Conservation (phyloP, 2,888 invertebrate genomes). For the Napeogenes sylphis region DNA sequence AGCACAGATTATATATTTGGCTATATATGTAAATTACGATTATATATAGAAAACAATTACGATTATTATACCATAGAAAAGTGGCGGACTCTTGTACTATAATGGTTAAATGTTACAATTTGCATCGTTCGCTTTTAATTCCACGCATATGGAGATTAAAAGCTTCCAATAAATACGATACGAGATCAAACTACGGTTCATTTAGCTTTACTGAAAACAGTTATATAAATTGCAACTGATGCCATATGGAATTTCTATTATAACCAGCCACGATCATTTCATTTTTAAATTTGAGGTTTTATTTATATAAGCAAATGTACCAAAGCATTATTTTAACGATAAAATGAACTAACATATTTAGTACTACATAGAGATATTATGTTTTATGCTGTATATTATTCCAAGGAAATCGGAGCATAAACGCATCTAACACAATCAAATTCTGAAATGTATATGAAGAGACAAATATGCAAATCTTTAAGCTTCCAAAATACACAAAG, state of each 20-base stretch:
- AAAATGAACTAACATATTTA: too few relatives aligned
- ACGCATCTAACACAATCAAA: too few relatives aligned
- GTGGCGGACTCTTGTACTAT: not conserved
- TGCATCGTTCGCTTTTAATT: conserved; percentile 33
- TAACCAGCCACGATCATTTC: conserved; percentile 15
- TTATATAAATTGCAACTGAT: conserved; percentile 22
- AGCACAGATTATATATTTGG: too few relatives aligned
- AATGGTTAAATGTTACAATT: conserved; percentile 30
- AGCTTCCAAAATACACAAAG: too few relatives aligned
- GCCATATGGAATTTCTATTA: conserved; percentile 26
- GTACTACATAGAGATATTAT: too few relatives aligned
- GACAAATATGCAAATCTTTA: too few relatives aligned
- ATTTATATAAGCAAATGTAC: not conserved
- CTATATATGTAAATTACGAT: too few relatives aligned
- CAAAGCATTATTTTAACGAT: too few relatives aligned
- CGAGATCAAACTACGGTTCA: conserved; percentile 31
- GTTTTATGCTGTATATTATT: too few relatives aligned
- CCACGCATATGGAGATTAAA: conserved; percentile 36
- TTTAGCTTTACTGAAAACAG: conserved; percentile 31
- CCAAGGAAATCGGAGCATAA: too few relatives aligned
- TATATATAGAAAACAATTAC: too few relatives aligned
- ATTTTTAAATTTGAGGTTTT: conserved; percentile 23
- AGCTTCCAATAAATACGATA: conserved; percentile 33
- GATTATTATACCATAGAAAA: not conserved
- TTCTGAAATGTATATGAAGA: too few relatives aligned